Evolutionary conservation across 2,888 invertebrate species (phyloP).

Genomic region (Sminthurides aquaticus): DNA sequence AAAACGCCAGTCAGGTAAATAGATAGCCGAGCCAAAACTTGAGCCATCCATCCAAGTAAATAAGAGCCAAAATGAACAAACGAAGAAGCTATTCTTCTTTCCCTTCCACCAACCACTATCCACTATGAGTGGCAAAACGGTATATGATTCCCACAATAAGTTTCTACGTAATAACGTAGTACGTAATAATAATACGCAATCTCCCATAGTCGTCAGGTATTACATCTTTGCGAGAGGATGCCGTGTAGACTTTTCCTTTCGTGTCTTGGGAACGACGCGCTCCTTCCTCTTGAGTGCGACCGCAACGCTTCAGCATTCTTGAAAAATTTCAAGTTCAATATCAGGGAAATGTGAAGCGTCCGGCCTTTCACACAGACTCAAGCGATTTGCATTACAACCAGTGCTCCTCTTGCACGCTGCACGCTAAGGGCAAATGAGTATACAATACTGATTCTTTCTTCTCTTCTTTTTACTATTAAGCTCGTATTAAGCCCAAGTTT

Average conservation of each 20-base stretch:
- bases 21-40: no score
- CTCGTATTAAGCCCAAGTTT: neutral
- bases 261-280: neutral
- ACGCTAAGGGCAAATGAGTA: neutral
- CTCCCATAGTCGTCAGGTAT: neutral
- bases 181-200: neutral
- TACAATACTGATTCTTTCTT: neutral
- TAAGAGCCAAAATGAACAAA: no score
- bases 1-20: neutral
- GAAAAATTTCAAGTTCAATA: neutral
- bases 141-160: neutral
- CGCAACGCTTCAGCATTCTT: no score
- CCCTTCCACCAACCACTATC: no score
- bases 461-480: no score
- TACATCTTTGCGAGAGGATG: neutral
- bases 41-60: no score
- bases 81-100: neutral
- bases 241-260: neutral
- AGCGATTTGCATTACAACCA: no score
- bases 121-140: no score
- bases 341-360: neutral
- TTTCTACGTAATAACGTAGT: no score
- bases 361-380: neutral
- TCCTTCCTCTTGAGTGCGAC: neutral
- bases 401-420: neutral